These are phyloP conservation scores for Prionace glauca DNA, from an alignment of 2,797 vertebrate genomes.

Conservation along the genomic window DNA sequence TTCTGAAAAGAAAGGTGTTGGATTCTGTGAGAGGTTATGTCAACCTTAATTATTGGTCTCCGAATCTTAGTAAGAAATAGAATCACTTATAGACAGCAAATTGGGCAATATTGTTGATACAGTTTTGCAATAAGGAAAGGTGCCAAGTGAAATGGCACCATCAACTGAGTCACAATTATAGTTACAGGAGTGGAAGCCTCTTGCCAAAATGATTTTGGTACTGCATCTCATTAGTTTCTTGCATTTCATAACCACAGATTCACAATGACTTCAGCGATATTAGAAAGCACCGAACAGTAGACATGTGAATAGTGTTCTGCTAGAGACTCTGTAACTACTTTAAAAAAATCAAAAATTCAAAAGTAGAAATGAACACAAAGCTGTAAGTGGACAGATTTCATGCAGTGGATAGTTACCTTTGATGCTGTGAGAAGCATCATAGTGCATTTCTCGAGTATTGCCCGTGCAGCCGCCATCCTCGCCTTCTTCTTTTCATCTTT, in stretches of 20 bases:
- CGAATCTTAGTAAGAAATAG: neutral
- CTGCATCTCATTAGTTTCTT: slow-evolving; percentile 1
- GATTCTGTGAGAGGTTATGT: neutral
- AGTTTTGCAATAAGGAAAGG: neutral
- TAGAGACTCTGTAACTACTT: neutral
- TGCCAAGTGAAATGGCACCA: slow-evolving; percentile 4
- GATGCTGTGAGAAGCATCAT: slow-evolving; percentile 99
- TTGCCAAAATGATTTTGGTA: slow-evolving; percentile 8
- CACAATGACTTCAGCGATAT: neutral
- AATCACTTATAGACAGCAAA: neutral
- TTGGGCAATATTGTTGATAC: neutral
- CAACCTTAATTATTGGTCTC: neutral
- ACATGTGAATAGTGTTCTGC: neutral
- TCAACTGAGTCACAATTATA: slow-evolving; percentile 5
- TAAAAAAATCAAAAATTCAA: neutral
- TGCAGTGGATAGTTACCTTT: slow-evolving; percentile 65
- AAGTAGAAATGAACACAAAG: neutral
- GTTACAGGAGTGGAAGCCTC: neutral
- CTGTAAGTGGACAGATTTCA: neutral
- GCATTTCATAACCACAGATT: neutral
- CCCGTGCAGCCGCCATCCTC: slow-evolving; percentile 87
- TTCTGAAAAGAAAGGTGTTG: neutral
- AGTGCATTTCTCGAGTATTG: slow-evolving; percentile 95
- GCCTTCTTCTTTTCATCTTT: slow-evolving; percentile 98
- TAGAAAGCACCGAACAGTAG: neutral